phyloP scores from a whole-genome alignment of 2,888 invertebrate species.

The Tenodera sinensis region DNA sequence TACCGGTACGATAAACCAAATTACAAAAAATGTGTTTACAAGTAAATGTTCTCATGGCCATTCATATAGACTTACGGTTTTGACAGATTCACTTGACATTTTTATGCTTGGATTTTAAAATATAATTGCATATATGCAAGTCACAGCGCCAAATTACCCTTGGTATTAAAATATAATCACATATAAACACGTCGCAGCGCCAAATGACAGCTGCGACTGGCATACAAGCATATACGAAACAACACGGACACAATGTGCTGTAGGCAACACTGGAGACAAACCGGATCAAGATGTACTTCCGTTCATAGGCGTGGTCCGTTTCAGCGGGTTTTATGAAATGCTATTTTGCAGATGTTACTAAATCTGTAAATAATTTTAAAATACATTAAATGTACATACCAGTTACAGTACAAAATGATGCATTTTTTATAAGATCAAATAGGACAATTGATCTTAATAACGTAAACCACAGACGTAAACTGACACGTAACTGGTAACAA shows the following conservation, averaged over 20 bases:
- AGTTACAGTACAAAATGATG: too few relatives aligned
- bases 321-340: not conserved
- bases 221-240: too few relatives aligned
- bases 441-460: too few relatives aligned
- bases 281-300: not conserved
- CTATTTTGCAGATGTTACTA: not conserved
- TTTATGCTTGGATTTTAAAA: constrained; percentile 31
- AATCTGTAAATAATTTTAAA: too few relatives aligned
- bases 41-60: not conserved
- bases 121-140: not conserved
- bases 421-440: not conserved
- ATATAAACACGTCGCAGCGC: not conserved
- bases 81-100: constrained; percentile 59
- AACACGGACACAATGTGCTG: not conserved
- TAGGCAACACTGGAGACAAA: not conserved
- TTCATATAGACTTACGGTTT: constrained; percentile 52
- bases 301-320: constrained; percentile 14
- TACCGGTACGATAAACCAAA: not conserved
- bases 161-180: too few relatives aligned
- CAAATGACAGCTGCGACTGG: not conserved
- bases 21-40: not conserved
- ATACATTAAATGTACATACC: too few relatives aligned
- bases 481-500: too few relatives aligned
- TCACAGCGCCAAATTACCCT: too few relatives aligned
- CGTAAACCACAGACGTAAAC: too few relatives aligned